Evolutionary conservation across 2,888 invertebrate genomes (phyloP).

Genomic region (Agriotes lineatus): DNA sequence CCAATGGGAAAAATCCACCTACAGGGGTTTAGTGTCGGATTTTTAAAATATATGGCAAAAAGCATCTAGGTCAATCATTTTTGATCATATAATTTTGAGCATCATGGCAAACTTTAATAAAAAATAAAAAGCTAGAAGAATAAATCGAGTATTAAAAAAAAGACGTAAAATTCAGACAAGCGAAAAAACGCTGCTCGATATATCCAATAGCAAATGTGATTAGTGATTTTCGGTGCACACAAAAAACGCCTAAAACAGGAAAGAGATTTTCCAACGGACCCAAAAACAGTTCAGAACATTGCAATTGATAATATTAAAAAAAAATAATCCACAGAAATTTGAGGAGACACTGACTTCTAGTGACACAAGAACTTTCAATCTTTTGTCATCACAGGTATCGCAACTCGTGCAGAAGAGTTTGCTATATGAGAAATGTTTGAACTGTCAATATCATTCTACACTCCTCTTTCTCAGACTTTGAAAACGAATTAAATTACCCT

Average conservation of each 20-base stretch:
- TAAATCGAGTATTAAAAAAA: background rate
- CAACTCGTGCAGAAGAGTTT: background rate
- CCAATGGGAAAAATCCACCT: background rate
- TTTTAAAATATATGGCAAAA: background rate
- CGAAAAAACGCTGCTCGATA: background rate
- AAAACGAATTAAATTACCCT: slow-evolving; percentile 2
- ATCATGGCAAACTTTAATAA: background rate
- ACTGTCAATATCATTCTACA: background rate
- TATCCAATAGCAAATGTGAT: background rate
- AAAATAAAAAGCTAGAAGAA: background rate
- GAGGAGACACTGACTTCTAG: background rate
- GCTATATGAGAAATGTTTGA: background rate
- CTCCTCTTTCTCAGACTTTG: background rate
- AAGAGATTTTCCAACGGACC: slow-evolving; percentile 1
- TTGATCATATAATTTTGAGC: background rate
- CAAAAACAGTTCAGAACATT: background rate
- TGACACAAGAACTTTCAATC: background rate
- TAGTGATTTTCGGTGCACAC: background rate
- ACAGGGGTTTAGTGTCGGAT: background rate
- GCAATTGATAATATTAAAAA: background rate
- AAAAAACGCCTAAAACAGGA: background rate
- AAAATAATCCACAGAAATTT: background rate
- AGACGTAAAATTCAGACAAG: background rate
- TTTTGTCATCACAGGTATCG: background rate
- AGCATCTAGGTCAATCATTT: background rate